Evolutionary conservation across 2,113 vertebrate genomes (phyloP).

Genomic region (Anser cygnoides): DNA sequence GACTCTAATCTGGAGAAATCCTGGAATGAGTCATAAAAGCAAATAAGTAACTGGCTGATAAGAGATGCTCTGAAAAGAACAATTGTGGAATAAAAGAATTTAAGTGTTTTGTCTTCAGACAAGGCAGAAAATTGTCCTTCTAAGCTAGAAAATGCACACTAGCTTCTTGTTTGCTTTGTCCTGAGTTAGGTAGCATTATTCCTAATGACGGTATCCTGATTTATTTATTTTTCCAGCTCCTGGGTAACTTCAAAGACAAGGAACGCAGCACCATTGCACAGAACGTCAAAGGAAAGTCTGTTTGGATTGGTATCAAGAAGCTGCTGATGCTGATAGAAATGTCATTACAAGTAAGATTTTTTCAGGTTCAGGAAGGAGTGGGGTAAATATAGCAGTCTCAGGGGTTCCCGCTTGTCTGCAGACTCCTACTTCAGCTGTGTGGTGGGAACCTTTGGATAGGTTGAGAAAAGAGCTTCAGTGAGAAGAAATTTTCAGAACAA

Average conservation of each 20-base stretch:
- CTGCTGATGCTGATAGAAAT: constrained; percentile 97
- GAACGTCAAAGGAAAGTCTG: constrained; percentile 80
- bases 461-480: background rate
- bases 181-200: background rate
- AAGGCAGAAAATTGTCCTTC: background rate
- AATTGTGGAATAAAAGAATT: background rate
- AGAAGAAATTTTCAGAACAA: background rate
- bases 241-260: constrained; percentile 91
- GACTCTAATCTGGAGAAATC: background rate
- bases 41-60: background rate
- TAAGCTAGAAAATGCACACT: background rate
- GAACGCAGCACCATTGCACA: constrained; percentile 87
- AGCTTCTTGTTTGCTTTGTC: background rate
- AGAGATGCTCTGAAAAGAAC: background rate
- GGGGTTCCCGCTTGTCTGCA: background rate
- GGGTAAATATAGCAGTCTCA: background rate
- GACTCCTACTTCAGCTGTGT: background rate
- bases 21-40: background rate
- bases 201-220: background rate
- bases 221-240: constrained; percentile 76
- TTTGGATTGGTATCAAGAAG: constrained; percentile 97
- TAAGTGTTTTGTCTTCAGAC: background rate
- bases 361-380: background rate
- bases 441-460: constrained; percentile 33
- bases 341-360: constrained; percentile 87